Base-by-base conservation (phyloP, 2,888 invertebrate genomes). In the Macrosiphum euphorbiae region DNA sequence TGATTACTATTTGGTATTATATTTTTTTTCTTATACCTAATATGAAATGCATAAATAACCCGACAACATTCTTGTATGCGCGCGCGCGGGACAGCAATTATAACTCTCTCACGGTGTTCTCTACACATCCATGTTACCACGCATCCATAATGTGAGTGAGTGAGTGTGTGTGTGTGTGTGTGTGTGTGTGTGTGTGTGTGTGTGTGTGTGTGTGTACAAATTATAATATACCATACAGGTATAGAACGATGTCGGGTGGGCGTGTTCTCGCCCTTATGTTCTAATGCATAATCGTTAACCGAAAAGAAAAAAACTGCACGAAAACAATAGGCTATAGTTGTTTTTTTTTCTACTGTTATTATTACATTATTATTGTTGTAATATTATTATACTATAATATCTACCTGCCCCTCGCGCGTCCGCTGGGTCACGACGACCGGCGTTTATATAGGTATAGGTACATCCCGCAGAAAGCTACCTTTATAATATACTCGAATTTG, bases 31-130 rank as follows among this genome's bases (percentile, higher is more conserved):
- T 61, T 10, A 10, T 67, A 41, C 52, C 52, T 52, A 67, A 92
- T 78, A 78, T 87, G 50, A 87, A 61, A 92, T 78, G 52, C 92
- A 78, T 92, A 88, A 88, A 78, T 88, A 67, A 92, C 67, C 92
- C 50, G 52, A 92, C 87, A 78, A 92, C 92, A 87, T 92, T 92
- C 86, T 92, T 86, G 55, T 92, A 35, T 35, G 67, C 67, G 88
- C 41, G 61, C 92, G 11, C 50, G 41, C 88, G 85, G 58, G 92
- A 78, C 92, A 58, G 92, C 84, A 89, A 93, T 92, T 92, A 92
- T 92, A 93, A 93, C 84, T 93, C 92, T 93, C 92, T 93, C 92
- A 93, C 92, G 92, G 92, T 93, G 89, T 89, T 84, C 84, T n/a
- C 89, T 58, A 20, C 78, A 78, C 35, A 8, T 47, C 28, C 28